A percentile compares a stretch with the other conserved stretches of the same genome.
These are phyloP conservation scores for Scaptomyza hsui DNA, from an alignment of 1,140 invertebrate species.

Conservation along the genomic window DNA sequence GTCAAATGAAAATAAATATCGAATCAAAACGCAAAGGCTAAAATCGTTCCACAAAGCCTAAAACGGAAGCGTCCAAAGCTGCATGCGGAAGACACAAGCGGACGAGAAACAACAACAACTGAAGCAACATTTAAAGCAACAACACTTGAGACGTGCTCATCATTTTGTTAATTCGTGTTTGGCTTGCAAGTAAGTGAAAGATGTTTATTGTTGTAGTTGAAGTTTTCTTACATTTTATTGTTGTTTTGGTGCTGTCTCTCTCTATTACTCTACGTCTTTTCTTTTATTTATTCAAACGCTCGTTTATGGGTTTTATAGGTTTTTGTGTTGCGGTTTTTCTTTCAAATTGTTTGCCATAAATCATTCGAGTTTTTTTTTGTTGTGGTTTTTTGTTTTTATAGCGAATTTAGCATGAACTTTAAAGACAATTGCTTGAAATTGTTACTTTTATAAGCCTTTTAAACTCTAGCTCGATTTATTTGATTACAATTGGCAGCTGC, in stretches of 20 bases:
- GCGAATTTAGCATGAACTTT: not conserved
- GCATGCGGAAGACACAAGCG: constrained; percentile 63
- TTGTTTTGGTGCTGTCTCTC: not conserved
- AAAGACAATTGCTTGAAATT: not conserved
- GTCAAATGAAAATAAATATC: constrained; percentile 23
- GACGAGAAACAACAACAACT: constrained; percentile 7
- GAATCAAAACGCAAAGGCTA: constrained; percentile 1
- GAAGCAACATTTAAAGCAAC: constrained; percentile 4
- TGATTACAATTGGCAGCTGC: not conserved
- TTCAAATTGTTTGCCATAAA: constrained; percentile 36
- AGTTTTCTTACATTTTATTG: constrained; percentile 17
- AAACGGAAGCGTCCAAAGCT: constrained; percentile 56
- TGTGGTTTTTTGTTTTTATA: constrained; percentile 19
- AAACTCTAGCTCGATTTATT: not conserved
- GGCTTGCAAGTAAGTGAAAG: constrained; percentile 56
- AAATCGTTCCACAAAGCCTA: constrained; percentile 25
- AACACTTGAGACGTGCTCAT: constrained; percentile 56
- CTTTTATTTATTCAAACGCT: constrained; percentile 13
- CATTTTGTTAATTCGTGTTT: constrained; percentile 26
- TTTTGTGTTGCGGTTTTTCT: constrained; percentile 39
- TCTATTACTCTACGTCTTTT: constrained; percentile 1
- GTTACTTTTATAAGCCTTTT: not conserved
- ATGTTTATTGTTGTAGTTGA: constrained; percentile 39
- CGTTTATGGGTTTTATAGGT: constrained; percentile 55
- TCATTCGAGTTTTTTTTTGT: constrained; percentile 45